Evolutionary conservation across 1,140 invertebrate genomes (phyloP).

Genomic region (Dendroctonus ponderosae): DNA sequence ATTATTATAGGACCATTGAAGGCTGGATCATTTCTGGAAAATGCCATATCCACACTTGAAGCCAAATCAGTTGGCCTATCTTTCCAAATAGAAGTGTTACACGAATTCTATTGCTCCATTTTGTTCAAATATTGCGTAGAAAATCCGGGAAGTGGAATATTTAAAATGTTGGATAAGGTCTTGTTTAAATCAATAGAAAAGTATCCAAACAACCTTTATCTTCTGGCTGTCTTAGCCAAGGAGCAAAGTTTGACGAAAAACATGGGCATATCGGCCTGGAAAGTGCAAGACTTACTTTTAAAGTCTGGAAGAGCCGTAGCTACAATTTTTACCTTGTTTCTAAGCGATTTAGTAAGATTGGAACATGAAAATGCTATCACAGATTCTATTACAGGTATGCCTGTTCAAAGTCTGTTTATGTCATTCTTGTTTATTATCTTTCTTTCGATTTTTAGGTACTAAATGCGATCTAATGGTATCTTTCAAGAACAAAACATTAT

Average conservation of each 20-base stretch:
- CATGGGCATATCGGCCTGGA: slow-evolving; percentile 48
- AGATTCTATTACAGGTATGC: slow-evolving; percentile 45
- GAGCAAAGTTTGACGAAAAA: slow-evolving; percentile 42
- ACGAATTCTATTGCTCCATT: slow-evolving; percentile 52
- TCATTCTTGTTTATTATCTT: not conserved
- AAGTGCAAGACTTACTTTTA: slow-evolving; percentile 44
- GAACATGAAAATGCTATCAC: slow-evolving; percentile 38
- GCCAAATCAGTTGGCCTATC: slow-evolving; percentile 30
- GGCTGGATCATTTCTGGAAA: slow-evolving; percentile 48
- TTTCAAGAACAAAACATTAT: slow-evolving; percentile 46
- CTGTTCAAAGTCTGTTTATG: not conserved
- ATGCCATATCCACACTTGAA: slow-evolving; percentile 40
- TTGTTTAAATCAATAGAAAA: slow-evolving; percentile 49
- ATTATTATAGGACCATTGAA: slow-evolving; percentile 29
- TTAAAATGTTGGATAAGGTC: slow-evolving; percentile 43
- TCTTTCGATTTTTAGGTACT: slow-evolving; percentile 27
- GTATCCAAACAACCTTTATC: slow-evolving; percentile 60
- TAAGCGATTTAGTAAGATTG: slow-evolving; percentile 41
- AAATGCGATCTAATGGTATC: slow-evolving; percentile 23
- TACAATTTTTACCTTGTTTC: slow-evolving; percentile 47
- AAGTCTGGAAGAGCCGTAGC: slow-evolving; percentile 45
- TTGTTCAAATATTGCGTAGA: slow-evolving; percentile 50
- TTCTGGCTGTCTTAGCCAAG: slow-evolving; percentile 51
- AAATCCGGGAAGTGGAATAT: slow-evolving; percentile 37
- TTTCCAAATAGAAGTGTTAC: slow-evolving; percentile 52